Conservation (phyloP, 1,140 invertebrate species). For the Cydia splendana region DNA sequence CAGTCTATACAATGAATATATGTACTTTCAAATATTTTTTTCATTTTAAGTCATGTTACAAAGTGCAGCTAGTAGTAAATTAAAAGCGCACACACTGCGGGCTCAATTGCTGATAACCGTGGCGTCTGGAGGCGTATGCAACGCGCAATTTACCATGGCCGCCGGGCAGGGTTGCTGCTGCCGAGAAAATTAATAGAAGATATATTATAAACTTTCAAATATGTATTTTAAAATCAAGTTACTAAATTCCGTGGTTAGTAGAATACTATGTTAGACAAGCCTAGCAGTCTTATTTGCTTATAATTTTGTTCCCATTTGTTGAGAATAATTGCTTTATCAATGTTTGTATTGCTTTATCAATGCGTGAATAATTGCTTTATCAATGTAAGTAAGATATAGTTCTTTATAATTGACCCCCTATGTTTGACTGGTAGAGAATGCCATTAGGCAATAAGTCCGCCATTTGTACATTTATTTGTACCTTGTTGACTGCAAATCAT, state of each 20-base stretch:
- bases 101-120: slow-evolving; percentile 38
- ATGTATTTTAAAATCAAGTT: neutral
- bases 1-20: neutral
- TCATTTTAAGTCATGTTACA: neutral
- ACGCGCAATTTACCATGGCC: slow-evolving; percentile 46
- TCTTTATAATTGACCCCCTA: too few relatives aligned
- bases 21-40: neutral
- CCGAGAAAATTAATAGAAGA: neutral
- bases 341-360: too few relatives aligned
- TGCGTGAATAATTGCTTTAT: too few relatives aligned
- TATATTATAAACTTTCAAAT: neutral
- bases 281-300: too few relatives aligned
- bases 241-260: neutral
- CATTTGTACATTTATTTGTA: too few relatives aligned
- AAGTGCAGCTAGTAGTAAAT: neutral
- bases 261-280: too few relatives aligned
- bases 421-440: too few relatives aligned
- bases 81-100: neutral
- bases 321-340: too few relatives aligned
- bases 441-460: too few relatives aligned
- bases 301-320: too few relatives aligned
- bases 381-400: too few relatives aligned
- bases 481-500: too few relatives aligned
- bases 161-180: neutral
- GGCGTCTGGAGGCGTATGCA: slow-evolving; percentile 43